Percentiles rank a stretch among this genome's conserved stretches.
phyloP scores from a whole-genome alignment of 2,113 vertebrate species.

The Gavia stellata region DNA sequence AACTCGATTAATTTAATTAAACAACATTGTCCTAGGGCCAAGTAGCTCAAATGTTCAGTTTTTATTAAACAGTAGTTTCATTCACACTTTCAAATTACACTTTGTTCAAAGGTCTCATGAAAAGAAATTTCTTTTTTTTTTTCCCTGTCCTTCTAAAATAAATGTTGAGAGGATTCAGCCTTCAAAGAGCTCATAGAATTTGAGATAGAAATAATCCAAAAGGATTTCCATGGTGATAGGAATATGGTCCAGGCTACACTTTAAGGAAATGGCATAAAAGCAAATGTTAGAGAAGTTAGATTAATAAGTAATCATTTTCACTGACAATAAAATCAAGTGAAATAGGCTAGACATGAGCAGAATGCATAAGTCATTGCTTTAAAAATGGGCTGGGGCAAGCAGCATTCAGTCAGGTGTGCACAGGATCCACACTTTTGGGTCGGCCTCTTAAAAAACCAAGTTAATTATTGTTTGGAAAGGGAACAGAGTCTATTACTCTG shows the following conservation, averaged over 20 bases:
- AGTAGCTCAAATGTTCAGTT: constrained; percentile 44
- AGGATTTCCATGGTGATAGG: constrained; percentile 47
- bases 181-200: constrained; percentile 42
- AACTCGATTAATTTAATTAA: constrained; percentile 61
- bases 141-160: constrained; percentile 33
- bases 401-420: background rate
- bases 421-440: background rate
- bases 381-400: constrained; percentile 1
- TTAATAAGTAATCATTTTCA: constrained; percentile 59
- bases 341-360: background rate
- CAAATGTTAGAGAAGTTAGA: constrained; percentile 35
- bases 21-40: constrained; percentile 32
- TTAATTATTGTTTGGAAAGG: constrained; percentile 11
- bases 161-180: constrained; percentile 50
- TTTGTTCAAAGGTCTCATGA: constrained; percentile 63
- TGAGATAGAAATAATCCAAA: constrained; percentile 45
- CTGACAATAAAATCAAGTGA: constrained; percentile 45
- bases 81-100: constrained; percentile 54
- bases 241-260: background rate
- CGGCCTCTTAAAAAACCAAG: background rate
- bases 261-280: constrained; percentile 45
- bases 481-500: background rate
- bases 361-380: constrained; percentile 13
- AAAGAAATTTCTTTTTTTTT: constrained; percentile 16
- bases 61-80: constrained; percentile 57